These are phyloP conservation scores for Drosophila rufa DNA, from an alignment of 1,140 invertebrate genomes.

Conservation along the genomic window DNA sequence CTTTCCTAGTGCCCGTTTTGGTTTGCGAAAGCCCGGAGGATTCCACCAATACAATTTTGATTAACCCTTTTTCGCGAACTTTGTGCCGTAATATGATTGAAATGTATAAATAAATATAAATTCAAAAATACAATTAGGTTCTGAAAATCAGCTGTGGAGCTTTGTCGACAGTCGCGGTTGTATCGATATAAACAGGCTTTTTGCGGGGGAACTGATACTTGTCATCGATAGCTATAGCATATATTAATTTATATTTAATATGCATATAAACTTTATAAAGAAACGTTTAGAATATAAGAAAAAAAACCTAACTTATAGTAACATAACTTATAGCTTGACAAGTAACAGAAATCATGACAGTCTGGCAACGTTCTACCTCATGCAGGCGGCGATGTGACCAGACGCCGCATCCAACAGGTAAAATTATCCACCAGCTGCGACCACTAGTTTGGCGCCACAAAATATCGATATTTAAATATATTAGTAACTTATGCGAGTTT, in stretches of 20 bases:
- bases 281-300: too few relatives aligned
- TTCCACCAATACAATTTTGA: not conserved
- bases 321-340: too few relatives aligned
- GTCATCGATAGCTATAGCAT: not conserved
- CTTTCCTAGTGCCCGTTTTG: not conserved
- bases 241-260: too few relatives aligned
- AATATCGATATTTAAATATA: not conserved
- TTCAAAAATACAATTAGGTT: constrained; percentile 1
- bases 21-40: too few relatives aligned
- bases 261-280: too few relatives aligned
- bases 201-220: not conserved
- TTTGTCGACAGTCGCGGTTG: not conserved
- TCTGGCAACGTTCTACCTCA: too few relatives aligned
- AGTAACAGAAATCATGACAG: too few relatives aligned
- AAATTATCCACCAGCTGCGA: too few relatives aligned
- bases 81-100: not conserved
- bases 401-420: too few relatives aligned
- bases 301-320: too few relatives aligned
- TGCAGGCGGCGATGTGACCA: too few relatives aligned
- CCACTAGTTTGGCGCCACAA: not conserved
- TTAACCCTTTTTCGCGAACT: not conserved
- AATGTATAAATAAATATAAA: constrained; percentile 11
- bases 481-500: not conserved
- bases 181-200: not conserved
- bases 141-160: not conserved